A percentile compares a stretch with the other conserved stretches of the same genome.
Conservation (phyloP, 2,888 invertebrate genomes). For the Tachina lurida region DNA sequence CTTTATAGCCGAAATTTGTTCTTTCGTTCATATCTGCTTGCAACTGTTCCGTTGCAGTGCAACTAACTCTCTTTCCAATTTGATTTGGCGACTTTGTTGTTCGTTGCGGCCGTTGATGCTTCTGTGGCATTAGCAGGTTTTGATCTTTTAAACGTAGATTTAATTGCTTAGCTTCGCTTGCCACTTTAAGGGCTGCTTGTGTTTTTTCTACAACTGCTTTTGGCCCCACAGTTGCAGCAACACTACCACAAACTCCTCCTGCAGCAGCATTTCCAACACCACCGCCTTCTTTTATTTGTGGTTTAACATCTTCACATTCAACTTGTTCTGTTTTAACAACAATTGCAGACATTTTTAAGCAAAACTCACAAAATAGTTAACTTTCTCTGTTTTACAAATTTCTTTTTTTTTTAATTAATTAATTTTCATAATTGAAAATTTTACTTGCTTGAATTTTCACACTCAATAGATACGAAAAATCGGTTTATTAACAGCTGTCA, state of each 20-base stretch:
- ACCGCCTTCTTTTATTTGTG: constrained; percentile 52
- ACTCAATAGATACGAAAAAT: constrained; percentile 69
- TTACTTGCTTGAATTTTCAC: constrained; percentile 51
- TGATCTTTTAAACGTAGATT: constrained; percentile 53
- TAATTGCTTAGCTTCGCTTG: constrained; percentile 53
- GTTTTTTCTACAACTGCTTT: constrained; percentile 59
- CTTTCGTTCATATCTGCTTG: constrained; percentile 13
- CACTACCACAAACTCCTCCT: constrained; percentile 13
- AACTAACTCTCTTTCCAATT: constrained; percentile 16
- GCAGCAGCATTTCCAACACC: constrained; percentile 10
- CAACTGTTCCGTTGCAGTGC: constrained; percentile 15
- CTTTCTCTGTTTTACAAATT: constrained; percentile 26
- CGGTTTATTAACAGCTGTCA: constrained; percentile 67
- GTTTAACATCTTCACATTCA: constrained; percentile 59
- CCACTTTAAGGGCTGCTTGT: constrained; percentile 57
- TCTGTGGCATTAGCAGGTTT: constrained; percentile 33
- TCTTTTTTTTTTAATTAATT: constrained; percentile 40
- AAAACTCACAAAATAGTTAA: constrained; percentile 16
- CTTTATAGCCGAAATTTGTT: background rate
- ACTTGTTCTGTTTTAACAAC: constrained; percentile 68
- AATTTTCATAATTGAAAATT: constrained; percentile 55
- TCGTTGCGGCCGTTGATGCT: background rate
- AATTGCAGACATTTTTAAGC: constrained; percentile 66
- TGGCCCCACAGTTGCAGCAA: constrained; percentile 40
- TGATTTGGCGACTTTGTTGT: background rate